A percentile compares a stretch with the other conserved stretches of the same genome.
Evolutionary conservation across 2,888 invertebrate species (phyloP).

Genomic region (Morinoia aosen): DNA sequence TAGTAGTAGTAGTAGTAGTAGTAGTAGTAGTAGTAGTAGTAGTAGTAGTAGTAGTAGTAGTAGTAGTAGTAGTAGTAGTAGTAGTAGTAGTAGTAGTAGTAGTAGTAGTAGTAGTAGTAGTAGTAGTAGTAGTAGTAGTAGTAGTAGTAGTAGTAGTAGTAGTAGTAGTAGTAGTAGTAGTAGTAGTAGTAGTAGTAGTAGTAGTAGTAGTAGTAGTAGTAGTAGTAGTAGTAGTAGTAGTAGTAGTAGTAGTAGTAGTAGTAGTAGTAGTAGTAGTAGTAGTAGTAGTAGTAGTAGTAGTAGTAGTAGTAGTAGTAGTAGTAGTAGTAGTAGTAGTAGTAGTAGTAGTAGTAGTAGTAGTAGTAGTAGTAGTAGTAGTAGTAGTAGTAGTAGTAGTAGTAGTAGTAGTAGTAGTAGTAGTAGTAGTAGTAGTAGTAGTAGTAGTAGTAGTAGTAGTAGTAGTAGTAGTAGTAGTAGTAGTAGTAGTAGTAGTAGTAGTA

Average conservation of each 20-base stretch:
- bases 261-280: slow-evolving; percentile 23
- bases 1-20: slow-evolving; percentile 31
- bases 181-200: slow-evolving; percentile 55
- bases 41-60: slow-evolving; percentile 53
- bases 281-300: slow-evolving; percentile 49
- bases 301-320: slow-evolving; percentile 54
- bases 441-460: slow-evolving; percentile 53
- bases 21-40: slow-evolving; percentile 53
- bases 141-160: slow-evolving; percentile 35
- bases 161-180: slow-evolving; percentile 54
- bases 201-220: slow-evolving; percentile 55
- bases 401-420: slow-evolving; percentile 21
- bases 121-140: slow-evolving; percentile 28
- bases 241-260: slow-evolving; percentile 54
- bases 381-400: slow-evolving; percentile 52
- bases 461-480: slow-evolving; percentile 55
- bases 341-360: slow-evolving; percentile 55
- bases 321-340: slow-evolving; percentile 54
- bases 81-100: slow-evolving; percentile 55
- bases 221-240: slow-evolving; percentile 55
- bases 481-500: slow-evolving; percentile 55
- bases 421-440: slow-evolving; percentile 53
- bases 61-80: slow-evolving; percentile 55
- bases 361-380: slow-evolving; percentile 55
- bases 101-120: slow-evolving; percentile 55